These are phyloP conservation scores for Siniperca chuatsi DNA, from an alignment of 2,113 vertebrate species.

Conservation along the genomic window DNA sequence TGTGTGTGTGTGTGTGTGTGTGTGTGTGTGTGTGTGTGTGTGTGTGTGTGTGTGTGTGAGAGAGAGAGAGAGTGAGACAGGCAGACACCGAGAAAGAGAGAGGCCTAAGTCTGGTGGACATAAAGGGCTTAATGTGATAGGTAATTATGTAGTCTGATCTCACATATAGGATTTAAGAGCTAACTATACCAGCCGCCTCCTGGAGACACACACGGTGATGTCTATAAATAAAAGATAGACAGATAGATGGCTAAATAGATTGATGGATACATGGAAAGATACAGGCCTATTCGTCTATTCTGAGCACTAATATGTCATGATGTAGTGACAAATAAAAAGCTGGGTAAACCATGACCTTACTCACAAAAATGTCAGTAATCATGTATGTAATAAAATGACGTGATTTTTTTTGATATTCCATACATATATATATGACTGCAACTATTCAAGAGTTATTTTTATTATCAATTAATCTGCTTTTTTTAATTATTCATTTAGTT, in stretches of 20 bases:
- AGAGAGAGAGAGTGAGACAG: neutral
- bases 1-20: slow-evolving; percentile 42
- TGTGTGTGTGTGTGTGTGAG: slow-evolving; percentile 21
- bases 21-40: slow-evolving; percentile 2
- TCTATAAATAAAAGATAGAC: slow-evolving; percentile 76
- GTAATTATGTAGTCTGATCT: slow-evolving; percentile 87
- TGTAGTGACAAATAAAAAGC: slow-evolving; percentile 32
- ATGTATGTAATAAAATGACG: neutral
- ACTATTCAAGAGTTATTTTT: neutral
- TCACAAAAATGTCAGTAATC: neutral
- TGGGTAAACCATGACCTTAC: neutral
- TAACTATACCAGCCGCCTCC: slow-evolving; percentile 79
- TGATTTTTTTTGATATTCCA: neutral
- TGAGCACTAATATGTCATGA: slow-evolving; percentile 19
- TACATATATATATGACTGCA: neutral
- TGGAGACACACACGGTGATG: slow-evolving; percentile 64
- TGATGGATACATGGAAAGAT: slow-evolving; percentile 60
- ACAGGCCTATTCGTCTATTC: slow-evolving; percentile 31
- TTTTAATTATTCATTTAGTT: neutral
- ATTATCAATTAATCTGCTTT: neutral
- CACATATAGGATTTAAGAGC: slow-evolving; percentile 84
- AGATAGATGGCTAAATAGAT: slow-evolving; percentile 60
- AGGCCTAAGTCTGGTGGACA: slow-evolving; percentile 77
- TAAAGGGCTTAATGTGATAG: slow-evolving; percentile 83
- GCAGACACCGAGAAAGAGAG: slow-evolving; percentile 27